Conservation (phyloP, 2,113 vertebrate species). For the Peucedramus taeniatus region DNA sequence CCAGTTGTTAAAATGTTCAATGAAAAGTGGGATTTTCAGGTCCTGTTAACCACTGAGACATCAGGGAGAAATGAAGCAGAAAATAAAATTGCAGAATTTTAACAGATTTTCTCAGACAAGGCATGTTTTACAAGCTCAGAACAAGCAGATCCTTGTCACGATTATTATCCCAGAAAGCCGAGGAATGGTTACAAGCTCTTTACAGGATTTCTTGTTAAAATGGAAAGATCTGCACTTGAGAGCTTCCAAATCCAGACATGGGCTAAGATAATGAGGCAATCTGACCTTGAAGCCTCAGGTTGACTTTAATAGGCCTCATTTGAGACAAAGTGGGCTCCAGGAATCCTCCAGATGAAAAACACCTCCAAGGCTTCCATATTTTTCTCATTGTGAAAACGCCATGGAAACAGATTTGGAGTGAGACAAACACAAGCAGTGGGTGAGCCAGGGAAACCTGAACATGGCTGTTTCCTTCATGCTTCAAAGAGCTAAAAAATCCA, state of each 20-base stretch:
- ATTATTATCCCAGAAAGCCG: not conserved
- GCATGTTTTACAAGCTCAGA: slow-evolving; percentile 43
- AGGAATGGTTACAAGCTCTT: not conserved
- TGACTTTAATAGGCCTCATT: not conserved
- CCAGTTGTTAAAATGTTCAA: not conserved
- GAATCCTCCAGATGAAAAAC: not conserved
- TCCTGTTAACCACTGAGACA: not conserved
- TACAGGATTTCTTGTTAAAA: not conserved
- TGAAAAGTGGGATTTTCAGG: not conserved
- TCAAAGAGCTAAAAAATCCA: not conserved
- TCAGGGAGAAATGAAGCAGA: not conserved
- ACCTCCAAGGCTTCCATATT: not conserved
- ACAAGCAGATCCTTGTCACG: slow-evolving; percentile 15
- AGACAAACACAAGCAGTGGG: not conserved
- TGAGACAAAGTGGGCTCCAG: not conserved
- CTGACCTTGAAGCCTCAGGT: not conserved
- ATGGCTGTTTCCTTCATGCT: not conserved
- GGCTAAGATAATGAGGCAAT: not conserved
- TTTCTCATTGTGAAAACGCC: not conserved
- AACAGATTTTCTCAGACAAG: not conserved
- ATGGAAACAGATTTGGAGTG: not conserved
- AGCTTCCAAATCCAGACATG: not conserved
- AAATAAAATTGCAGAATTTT: not conserved
- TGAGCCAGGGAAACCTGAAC: not conserved
- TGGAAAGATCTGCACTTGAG: not conserved